Evolutionary conservation across 1,140 invertebrate species (phyloP).

Genomic region (Gryllus bimaculatus): DNA sequence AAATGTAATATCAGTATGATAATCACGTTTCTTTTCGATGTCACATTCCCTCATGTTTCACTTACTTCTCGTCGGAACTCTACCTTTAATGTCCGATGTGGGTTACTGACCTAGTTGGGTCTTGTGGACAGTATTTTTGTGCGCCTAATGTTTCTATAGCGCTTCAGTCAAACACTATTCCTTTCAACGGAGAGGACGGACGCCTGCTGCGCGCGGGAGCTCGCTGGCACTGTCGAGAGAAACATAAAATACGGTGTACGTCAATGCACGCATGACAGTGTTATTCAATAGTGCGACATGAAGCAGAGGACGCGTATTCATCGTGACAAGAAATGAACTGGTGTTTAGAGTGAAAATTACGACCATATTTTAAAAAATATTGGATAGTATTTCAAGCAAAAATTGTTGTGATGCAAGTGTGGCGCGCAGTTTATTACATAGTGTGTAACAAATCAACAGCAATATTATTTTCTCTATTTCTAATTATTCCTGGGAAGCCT

Average conservation of each 20-base stretch:
- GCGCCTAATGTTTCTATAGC: neutral
- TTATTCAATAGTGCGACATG: too few relatives aligned
- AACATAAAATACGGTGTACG: too few relatives aligned
- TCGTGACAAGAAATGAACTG: neutral
- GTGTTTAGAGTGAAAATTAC: neutral
- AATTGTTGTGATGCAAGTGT: neutral
- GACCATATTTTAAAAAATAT: neutral
- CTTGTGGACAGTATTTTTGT: neutral
- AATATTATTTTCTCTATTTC: neutral
- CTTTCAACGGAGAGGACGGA: neutral
- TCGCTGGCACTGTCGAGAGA: too few relatives aligned
- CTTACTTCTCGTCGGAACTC: neutral
- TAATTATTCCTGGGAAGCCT: neutral
- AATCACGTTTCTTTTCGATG: neutral
- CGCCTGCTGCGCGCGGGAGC: neutral
- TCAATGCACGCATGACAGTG: too few relatives aligned
- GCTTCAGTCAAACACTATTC: constrained; percentile 1
- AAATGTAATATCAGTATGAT: neutral
- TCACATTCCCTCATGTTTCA: neutral
- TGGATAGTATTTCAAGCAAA: neutral
- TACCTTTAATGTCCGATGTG: neutral
- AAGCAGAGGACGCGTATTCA: neutral
- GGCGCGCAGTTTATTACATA: neutral
- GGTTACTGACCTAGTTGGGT: constrained; percentile 3
- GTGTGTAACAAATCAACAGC: neutral